Percentiles rank a stretch among this genome's conserved stretches.
Conservation (phyloP, 1,140 invertebrate genomes). For the Cecropterus lyciades region DNA sequence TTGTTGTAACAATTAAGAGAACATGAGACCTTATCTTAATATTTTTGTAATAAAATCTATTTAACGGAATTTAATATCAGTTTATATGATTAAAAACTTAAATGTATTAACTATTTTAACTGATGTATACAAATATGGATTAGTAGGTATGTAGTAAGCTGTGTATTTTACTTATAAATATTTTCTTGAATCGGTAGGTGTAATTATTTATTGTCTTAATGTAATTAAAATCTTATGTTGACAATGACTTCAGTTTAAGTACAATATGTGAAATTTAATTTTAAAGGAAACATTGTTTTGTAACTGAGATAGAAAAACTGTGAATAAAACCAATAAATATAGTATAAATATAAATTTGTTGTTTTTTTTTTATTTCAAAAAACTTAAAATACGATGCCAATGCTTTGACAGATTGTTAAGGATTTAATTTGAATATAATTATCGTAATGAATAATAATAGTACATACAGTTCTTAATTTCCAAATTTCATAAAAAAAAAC, state of each 20-base stretch:
- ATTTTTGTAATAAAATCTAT: slow-evolving; percentile 25
- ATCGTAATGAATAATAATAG: too few species aligned
- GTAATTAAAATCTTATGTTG: slow-evolving; percentile 36
- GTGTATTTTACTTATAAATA: slow-evolving; percentile 9
- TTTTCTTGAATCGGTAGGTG: slow-evolving; percentile 19
- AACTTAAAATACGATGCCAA: too few species aligned
- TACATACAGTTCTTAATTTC: too few species aligned
- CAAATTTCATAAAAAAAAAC: too few species aligned
- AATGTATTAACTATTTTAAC: slow-evolving; percentile 16
- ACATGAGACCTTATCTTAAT: slow-evolving; percentile 14
- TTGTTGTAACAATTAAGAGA: slow-evolving; percentile 7
- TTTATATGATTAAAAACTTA: slow-evolving; percentile 15
- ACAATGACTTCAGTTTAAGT: slow-evolving; percentile 80
- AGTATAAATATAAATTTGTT: slow-evolving; percentile 59
- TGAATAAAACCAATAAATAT: slow-evolving; percentile 82
- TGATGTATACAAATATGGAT: slow-evolving; percentile 15
- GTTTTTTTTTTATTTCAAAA: too few species aligned
- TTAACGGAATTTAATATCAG: slow-evolving; percentile 19
- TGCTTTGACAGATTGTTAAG: too few species aligned
- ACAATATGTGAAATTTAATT: slow-evolving; percentile 72
- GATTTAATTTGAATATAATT: too few species aligned
- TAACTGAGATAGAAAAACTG: slow-evolving; percentile 79
- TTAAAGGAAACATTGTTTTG: slow-evolving; percentile 75
- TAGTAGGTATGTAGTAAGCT: slow-evolving; percentile 14
- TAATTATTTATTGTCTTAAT: slow-evolving; percentile 24